A percentile compares a stretch with the other conserved stretches of the same genome.
Conservation (phyloP, 2,113 vertebrate genomes). For the Hippopotamus amphibius region DNA sequence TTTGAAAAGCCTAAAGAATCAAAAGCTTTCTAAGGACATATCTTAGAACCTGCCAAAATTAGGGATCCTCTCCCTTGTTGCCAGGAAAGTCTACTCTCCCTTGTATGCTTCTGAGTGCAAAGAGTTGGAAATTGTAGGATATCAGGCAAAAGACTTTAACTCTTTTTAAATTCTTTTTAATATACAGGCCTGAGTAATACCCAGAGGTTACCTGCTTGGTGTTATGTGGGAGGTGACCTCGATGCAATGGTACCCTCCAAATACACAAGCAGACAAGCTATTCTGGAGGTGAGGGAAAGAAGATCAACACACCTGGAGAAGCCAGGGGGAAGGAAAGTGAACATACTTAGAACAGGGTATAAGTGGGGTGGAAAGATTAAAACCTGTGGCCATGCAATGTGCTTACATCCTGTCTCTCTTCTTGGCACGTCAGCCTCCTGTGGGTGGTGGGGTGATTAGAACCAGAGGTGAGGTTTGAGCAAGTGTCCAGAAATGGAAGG, state of each 20-base stretch:
- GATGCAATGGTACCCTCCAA: not conserved
- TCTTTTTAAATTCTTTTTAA: not conserved
- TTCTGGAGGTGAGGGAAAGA: not conserved
- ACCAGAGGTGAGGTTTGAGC: not conserved
- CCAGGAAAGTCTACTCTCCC: not conserved
- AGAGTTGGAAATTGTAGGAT: not conserved
- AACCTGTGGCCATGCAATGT: not conserved
- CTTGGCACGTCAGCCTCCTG: not conserved
- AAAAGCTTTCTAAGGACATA: not conserved
- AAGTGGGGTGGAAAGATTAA: not conserved
- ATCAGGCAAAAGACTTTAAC: not conserved
- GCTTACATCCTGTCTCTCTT: not conserved
- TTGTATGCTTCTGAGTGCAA: not conserved
- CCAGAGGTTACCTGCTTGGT: not conserved
- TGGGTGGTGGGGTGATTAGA: not conserved
- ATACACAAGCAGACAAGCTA: not conserved
- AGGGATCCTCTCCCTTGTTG: not conserved
- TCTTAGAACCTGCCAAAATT: not conserved
- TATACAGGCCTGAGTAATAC: not conserved
- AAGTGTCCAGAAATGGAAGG: not conserved
- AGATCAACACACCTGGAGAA: not conserved
- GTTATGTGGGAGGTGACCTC: not conserved
- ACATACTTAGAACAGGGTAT: not conserved
- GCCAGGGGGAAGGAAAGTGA: not conserved
- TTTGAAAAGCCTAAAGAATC: conserved; percentile 5